Conservation (phyloP, 1,140 invertebrate species). For the Stegodyphus mimosarum region DNA sequence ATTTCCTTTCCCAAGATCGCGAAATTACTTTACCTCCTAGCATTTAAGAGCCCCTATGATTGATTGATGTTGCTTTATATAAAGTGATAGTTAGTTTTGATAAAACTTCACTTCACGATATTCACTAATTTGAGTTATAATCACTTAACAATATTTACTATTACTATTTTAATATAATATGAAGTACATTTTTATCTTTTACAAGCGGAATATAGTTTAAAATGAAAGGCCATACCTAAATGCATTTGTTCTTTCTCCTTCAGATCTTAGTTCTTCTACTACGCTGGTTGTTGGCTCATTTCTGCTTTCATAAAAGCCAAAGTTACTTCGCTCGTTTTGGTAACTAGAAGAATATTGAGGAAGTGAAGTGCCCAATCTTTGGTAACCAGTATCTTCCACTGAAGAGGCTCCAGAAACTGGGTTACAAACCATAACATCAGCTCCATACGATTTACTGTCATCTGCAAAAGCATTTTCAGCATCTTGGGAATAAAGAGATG, state of each 20-base stretch:
- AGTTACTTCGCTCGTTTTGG: background rate
- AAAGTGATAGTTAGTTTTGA: too few species aligned
- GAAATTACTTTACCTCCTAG: too few species aligned
- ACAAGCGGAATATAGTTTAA: too few species aligned
- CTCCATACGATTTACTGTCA: conserved; percentile 10
- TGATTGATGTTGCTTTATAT: too few species aligned
- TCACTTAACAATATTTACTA: too few species aligned
- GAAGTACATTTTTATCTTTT: too few species aligned
- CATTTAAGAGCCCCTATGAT: too few species aligned
- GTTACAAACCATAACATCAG: conserved; percentile 5
- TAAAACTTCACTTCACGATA: too few species aligned
- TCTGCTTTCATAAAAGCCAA: conserved; percentile 34
- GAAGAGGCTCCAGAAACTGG: background rate
- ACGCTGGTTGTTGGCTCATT: background rate
- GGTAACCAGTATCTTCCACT: conserved; percentile 7
- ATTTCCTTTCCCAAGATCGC: too few species aligned
- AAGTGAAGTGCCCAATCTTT: background rate
- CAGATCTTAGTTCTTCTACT: conserved; percentile 9
- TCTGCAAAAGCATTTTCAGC: conserved; percentile 22
- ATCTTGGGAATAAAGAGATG: conserved; percentile 47
- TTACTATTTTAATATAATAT: too few species aligned
- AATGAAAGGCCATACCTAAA: conserved; percentile 6
- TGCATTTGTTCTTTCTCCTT: background rate
- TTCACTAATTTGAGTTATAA: too few species aligned
- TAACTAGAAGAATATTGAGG: background rate